Evolutionary conservation across 2,888 invertebrate genomes (phyloP).

Genomic region (Torymus tubicola): DNA sequence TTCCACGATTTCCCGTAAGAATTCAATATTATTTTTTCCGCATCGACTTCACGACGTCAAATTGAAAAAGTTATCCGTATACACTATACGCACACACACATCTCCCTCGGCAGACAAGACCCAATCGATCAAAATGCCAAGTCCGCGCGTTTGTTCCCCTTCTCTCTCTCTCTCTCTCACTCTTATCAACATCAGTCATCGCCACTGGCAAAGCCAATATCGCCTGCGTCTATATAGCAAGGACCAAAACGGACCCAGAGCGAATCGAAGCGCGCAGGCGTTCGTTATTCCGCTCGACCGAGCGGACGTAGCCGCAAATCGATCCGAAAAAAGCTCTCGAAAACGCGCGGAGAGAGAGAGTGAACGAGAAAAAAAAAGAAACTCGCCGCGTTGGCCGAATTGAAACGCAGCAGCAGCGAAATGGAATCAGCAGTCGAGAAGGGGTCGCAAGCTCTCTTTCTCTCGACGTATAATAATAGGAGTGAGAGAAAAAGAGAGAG

Average conservation of each 20-base stretch:
- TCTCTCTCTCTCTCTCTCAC: slow-evolving; percentile 32
- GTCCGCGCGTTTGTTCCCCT: slow-evolving; percentile 59
- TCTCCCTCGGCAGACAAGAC: no score
- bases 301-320: neutral
- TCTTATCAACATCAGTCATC: slow-evolving; percentile 39
- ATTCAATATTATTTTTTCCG: no score
- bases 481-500: slow-evolving; percentile 26
- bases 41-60: no score
- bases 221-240: no score
- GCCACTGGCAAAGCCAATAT: no score
- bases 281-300: slow-evolving; percentile 21
- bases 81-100: no score
- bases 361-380: neutral
- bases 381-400: slow-evolving; percentile 14
- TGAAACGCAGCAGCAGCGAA: slow-evolving; percentile 40
- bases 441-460: neutral
- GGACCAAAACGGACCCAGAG: no score
- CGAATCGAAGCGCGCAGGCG: neutral
- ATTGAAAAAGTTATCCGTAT: no score
- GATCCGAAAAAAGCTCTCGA: slow-evolving; percentile 11
- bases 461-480: slow-evolving; percentile 44
- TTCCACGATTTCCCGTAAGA: no score
- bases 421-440: slow-evolving; percentile 41
- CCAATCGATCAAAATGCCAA: slow-evolving; percentile 34
- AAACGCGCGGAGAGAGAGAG: neutral